Evolutionary conservation across 2,888 invertebrate genomes (phyloP).

Genomic region (Torymus aiolomorphi): DNA sequence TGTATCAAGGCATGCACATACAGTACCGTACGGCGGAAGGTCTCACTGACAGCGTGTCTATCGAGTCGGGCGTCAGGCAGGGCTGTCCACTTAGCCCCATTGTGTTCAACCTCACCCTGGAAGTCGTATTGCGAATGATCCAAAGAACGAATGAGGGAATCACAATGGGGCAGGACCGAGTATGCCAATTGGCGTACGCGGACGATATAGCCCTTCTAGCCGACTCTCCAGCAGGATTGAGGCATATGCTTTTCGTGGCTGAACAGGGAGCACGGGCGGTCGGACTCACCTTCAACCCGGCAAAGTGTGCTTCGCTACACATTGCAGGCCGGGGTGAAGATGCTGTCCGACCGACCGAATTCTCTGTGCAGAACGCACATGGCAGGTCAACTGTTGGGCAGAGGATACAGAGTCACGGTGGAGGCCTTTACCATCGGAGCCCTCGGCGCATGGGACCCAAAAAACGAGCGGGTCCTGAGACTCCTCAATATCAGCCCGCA

Average conservation of each 20-base stretch:
- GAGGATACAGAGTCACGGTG: slow-evolving; percentile 54
- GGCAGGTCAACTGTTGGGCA: slow-evolving; percentile 56
- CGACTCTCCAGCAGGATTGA: slow-evolving; percentile 56
- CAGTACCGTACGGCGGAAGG: slow-evolving; percentile 54
- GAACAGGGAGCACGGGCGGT: slow-evolving; percentile 41
- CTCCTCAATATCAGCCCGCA: slow-evolving; percentile 45
- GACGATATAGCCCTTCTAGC: not conserved
- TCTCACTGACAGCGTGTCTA: slow-evolving; percentile 58
- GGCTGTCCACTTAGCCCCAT: slow-evolving; percentile 69
- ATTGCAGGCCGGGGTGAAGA: slow-evolving; percentile 21
- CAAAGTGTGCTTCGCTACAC: slow-evolving; percentile 65
- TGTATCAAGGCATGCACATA: slow-evolving; percentile 58
- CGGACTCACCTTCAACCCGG: slow-evolving; percentile 65
- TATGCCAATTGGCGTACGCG: too few relatives aligned
- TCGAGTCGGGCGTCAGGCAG: slow-evolving; percentile 53
- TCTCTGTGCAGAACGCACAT: slow-evolving; percentile 25
- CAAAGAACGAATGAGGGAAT: slow-evolving; percentile 23
- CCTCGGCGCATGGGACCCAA: slow-evolving; percentile 54
- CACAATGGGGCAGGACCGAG: too few relatives aligned
- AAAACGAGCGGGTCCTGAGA: slow-evolving; percentile 41
- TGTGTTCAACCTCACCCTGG: slow-evolving; percentile 69
- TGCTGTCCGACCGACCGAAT: too few relatives aligned
- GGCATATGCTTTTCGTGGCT: slow-evolving; percentile 30
- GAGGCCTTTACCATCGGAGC: slow-evolving; percentile 57
- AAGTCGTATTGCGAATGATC: slow-evolving; percentile 59